Conservation (phyloP, 2,113 vertebrate genomes). For the Jacana jacana region DNA sequence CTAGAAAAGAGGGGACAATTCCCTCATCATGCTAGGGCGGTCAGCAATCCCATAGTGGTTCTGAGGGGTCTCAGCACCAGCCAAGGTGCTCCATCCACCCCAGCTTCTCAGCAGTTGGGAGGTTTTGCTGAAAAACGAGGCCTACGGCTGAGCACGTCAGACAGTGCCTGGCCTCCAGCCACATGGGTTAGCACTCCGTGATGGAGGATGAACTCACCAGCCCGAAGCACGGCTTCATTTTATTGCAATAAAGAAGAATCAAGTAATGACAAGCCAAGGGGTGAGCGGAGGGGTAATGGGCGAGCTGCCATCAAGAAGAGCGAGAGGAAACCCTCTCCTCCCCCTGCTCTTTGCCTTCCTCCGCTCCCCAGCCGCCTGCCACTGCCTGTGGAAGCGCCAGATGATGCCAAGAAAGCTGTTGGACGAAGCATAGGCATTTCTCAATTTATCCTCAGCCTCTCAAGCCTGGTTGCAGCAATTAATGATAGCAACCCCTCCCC, state of each 20-base stretch:
- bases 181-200: fast-evolving
- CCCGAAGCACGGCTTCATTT: not conserved
- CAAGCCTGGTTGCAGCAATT: not conserved
- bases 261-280: not conserved
- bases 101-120: not conserved
- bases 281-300: not conserved
- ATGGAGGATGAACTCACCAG: not conserved
- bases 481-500: not conserved
- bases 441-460: not conserved
- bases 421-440: not conserved
- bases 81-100: not conserved
- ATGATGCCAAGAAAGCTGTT: not conserved
- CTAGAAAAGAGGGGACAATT: not conserved
- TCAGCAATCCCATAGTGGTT: not conserved
- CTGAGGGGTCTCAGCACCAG: not conserved
- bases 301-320: not conserved
- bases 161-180: not conserved
- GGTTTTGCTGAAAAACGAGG: not conserved
- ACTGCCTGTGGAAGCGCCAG: not conserved
- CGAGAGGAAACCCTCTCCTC: not conserved
- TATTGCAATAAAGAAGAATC: conserved; percentile 27
- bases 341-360: not conserved
- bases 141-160: fast-evolving
- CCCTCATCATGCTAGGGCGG: fast-evolving
- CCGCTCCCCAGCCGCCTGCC: not conserved